Evolutionary conservation across 2,113 vertebrate genomes (phyloP).

Genomic region (Gopherus flavomarginatus): DNA sequence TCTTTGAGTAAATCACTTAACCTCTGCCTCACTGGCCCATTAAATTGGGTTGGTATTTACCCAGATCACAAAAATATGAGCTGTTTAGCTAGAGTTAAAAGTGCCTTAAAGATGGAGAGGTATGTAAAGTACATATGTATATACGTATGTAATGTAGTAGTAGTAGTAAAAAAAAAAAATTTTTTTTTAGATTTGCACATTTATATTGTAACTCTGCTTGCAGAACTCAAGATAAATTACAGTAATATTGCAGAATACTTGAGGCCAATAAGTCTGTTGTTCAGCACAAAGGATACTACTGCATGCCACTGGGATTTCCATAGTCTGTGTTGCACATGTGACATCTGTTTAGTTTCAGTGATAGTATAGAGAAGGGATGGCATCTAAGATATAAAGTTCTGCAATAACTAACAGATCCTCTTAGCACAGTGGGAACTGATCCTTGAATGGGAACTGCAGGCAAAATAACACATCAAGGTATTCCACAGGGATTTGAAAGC

Average conservation of each 20-base stretch:
- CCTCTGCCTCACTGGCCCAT: not conserved
- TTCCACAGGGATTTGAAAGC: not conserved
- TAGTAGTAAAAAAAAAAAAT: too few relatives aligned
- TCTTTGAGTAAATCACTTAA: rapidly evolving
- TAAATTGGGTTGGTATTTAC: not conserved
- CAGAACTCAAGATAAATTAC: not conserved
- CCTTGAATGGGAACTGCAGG: not conserved
- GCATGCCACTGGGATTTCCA: not conserved
- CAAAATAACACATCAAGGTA: not conserved
- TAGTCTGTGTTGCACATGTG: not conserved
- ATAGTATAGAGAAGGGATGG: not conserved
- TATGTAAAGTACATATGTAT: not conserved
- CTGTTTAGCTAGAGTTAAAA: not conserved
- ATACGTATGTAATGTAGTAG: too few relatives aligned
- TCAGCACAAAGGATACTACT: not conserved
- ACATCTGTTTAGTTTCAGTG: not conserved
- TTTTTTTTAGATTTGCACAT: not conserved
- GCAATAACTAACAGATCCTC: not conserved
- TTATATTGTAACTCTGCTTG: not conserved
- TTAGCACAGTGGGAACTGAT: not conserved
- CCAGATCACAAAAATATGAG: not conserved
- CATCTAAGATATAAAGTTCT: not conserved
- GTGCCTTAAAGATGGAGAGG: not conserved
- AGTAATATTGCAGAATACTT: not conserved
- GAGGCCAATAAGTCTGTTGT: not conserved